Evolutionary conservation across 2,797 vertebrate genomes (phyloP).

Genomic region (Silurus lanzhouensis): DNA sequence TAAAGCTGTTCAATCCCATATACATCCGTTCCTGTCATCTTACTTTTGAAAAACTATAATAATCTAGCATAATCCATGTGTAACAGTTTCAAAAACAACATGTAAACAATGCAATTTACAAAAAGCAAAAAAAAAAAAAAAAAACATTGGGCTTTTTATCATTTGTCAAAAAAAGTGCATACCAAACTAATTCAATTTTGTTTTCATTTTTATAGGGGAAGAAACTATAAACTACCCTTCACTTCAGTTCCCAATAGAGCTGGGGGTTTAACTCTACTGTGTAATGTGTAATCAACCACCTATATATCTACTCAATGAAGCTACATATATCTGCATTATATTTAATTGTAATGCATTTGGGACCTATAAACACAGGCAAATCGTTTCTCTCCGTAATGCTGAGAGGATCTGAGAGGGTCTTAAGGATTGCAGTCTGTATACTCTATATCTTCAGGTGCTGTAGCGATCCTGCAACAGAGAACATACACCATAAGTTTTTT

Average conservation of each 20-base stretch:
- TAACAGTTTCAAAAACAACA: conserved; percentile 17
- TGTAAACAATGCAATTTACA: conserved; percentile 33
- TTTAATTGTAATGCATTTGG: conserved; percentile 31
- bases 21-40: background rate
- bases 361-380: conserved; percentile 10
- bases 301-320: conserved; percentile 13
- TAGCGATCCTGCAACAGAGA: conserved; percentile 74
- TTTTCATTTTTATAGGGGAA: background rate
- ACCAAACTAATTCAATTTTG: background rate
- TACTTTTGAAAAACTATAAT: background rate
- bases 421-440: background rate
- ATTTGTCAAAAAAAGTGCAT: conserved; percentile 16
- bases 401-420: background rate
- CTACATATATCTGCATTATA: conserved; percentile 35
- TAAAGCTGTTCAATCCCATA: conserved; percentile 13
- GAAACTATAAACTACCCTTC: background rate
- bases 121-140: background rate
- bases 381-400: conserved; percentile 8
- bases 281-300: background rate
- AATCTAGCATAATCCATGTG: background rate
- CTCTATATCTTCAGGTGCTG: conserved; percentile 64
- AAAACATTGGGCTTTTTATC: background rate
- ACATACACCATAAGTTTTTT: background rate
- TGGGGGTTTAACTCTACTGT: background rate
- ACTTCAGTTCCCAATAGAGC: background rate